phyloP scores from a whole-genome alignment of 2,888 invertebrate genomes.

The Ophraella communa region DNA sequence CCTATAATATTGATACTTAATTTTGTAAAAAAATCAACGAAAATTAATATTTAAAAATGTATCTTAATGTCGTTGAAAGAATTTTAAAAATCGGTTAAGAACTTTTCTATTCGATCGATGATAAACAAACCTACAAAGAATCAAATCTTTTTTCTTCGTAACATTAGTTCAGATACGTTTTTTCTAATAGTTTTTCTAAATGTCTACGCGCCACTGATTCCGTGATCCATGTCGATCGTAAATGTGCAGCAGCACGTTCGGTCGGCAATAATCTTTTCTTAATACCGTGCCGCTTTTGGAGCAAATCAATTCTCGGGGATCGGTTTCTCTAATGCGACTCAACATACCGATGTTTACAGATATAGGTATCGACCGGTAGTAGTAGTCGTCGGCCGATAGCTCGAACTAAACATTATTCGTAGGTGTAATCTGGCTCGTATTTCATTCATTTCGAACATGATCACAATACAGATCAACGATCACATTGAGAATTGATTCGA shows the following conservation, averaged over 20 bases:
- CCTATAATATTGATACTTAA: no score
- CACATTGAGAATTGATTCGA: neutral
- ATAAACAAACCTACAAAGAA: no score
- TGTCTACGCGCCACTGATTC: neutral
- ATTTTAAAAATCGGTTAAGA: no score
- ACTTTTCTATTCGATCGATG: no score
- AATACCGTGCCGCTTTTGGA: constrained; percentile 25
- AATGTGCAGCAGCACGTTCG: constrained; percentile 22
- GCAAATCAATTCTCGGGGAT: constrained; percentile 26
- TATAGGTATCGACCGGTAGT: constrained; percentile 1
- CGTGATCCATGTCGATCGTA: constrained; percentile 8
- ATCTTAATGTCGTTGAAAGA: no score
- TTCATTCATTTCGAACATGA: constrained; percentile 15
- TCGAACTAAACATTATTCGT: constrained; percentile 10
- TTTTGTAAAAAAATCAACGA: no score
- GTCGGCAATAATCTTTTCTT: constrained; percentile 25
- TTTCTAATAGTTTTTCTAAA: neutral
- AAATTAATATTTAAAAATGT: no score
- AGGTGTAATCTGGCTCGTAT: constrained; percentile 33
- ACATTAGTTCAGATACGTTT: no score
- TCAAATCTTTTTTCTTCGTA: neutral
- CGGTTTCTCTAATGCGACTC: constrained; percentile 22
- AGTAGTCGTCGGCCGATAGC: constrained; percentile 1
- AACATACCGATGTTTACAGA: constrained; percentile 29
- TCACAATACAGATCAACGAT: constrained; percentile 7